These are phyloP conservation scores for Coccyzus lansbergi DNA, from an alignment of 2,797 vertebrate genomes.

Conservation along the genomic window DNA sequence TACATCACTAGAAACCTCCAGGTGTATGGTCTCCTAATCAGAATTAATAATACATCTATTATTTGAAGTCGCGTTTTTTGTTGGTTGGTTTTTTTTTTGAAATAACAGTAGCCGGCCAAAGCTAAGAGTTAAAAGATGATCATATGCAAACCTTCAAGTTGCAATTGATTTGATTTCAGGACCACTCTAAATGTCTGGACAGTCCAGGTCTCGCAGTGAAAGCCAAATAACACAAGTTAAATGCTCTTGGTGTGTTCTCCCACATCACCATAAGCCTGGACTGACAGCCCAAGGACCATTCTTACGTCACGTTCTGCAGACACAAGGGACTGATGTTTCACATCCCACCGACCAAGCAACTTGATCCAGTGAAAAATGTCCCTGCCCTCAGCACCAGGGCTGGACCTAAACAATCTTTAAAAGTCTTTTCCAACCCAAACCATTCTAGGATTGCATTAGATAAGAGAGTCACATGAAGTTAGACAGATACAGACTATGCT, in stretches of 20 bases:
- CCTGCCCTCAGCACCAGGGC: neutral
- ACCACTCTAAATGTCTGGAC: neutral
- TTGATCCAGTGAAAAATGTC: neutral
- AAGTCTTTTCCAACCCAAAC: neutral
- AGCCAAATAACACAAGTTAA: neutral
- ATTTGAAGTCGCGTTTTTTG: no score
- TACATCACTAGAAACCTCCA: neutral
- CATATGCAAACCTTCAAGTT: neutral
- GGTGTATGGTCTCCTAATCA: neutral
- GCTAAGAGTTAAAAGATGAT: neutral
- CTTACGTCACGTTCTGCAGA: neutral
- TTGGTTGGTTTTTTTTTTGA: neutral
- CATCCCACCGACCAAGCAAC: accelerated
- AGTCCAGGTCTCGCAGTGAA: neutral
- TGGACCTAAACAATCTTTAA: neutral
- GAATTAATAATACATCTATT: neutral
- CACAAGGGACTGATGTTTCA: neutral
- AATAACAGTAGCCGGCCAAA: neutral
- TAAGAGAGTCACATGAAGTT: neutral
- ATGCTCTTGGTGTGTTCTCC: neutral
- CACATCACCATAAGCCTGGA: neutral
- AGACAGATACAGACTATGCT: accelerated
- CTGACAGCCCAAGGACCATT: neutral
- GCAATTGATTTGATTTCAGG: neutral
- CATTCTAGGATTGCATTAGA: neutral